Evolutionary conservation across 2,888 invertebrate species (phyloP), one percentile per base, ranked within the genome.

Genomic region (Stenurella melanura): DNA sequence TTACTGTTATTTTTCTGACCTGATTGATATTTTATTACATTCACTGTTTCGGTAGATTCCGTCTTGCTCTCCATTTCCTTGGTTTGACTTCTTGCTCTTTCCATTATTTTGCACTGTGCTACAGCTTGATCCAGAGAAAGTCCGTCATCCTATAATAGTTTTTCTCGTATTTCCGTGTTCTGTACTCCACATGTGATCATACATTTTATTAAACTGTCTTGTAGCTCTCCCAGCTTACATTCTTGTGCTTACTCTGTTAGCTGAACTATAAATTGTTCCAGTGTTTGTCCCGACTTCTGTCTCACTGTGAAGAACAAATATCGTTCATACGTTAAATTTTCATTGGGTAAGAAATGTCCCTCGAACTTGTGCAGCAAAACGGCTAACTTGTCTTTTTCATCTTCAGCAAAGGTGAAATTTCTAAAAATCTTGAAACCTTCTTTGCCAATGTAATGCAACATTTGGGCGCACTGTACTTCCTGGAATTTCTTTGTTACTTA

Each of bases 361-460:
- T 83, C 81, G 70, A 82, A 84, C 69, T 81, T 79, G 5, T 71
- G 38, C 15, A 83, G 15, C 1, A 84, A 54, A 5, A 15, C 9
- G 18, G 42, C n/a, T n/a, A n/a, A n/a, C 2, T 83, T 78, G 60
- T 80, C 66, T 54, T 77, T 74, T 26, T 82, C 80, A 1, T 57
- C 66, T 0, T 75, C 76, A 21, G 63, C 21, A 17, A 83, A 74
- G 9, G 21, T 68, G 71, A 84, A 84, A 9, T 81, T 82, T 0
- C 61, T 79, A 69, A 77, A 83, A 38, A 84, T 80, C 61, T 74
- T 67, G 30, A 81, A 81, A 0, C 78, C 82, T 61, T 83, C 83
- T 21, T 85, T 83, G 0, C 84, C 84, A 9, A 85, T 82, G 26
- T 80, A 81, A 63, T 83, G 81, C 5, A 85, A 76, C 18, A 84